Percentiles rank a stretch among this genome's conserved stretches.
Conservation (phyloP, 1,140 invertebrate species). For the Holcopasites calliopsidis region DNA sequence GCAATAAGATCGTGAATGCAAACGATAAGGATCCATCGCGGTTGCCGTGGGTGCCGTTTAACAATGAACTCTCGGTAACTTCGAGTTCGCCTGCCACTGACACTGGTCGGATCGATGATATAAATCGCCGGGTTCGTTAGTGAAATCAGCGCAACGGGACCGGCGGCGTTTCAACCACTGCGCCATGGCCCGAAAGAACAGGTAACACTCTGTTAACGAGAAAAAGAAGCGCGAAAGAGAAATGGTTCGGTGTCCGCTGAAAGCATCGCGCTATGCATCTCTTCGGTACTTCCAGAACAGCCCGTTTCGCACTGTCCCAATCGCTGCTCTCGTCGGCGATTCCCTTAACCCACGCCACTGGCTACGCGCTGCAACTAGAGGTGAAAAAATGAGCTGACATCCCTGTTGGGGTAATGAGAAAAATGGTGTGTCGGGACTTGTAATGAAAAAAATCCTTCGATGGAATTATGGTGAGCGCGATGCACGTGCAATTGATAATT, state of each 20-base stretch:
- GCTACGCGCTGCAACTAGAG: background rate
- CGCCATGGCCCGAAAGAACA: conserved; percentile 43
- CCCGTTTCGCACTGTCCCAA: conserved; percentile 48
- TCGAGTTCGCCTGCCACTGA: conserved; percentile 52
- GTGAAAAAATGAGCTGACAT: conserved; percentile 9
- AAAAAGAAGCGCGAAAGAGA: conserved; percentile 50
- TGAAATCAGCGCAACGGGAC: conserved; percentile 63
- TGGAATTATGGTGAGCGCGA: background rate
- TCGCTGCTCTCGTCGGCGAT: background rate
- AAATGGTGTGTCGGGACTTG: conserved; percentile 3
- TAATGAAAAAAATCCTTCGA: conserved; percentile 9
- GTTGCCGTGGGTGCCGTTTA: conserved; percentile 58
- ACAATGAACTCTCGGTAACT: conserved; percentile 46
- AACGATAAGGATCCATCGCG: conserved; percentile 53
- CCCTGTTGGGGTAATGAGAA: conserved; percentile 3
- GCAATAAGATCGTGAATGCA: conserved; percentile 37
- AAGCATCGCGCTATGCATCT: conserved; percentile 51
- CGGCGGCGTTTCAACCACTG: conserved; percentile 54
- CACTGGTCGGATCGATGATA: conserved; percentile 50
- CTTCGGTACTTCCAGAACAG: conserved; percentile 29
- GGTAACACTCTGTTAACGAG: conserved; percentile 49
- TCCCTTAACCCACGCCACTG: conserved; percentile 19
- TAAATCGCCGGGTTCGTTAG: conserved; percentile 69
- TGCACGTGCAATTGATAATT: background rate
- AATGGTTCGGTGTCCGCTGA: conserved; percentile 45